Conservation (phyloP, 2,888 invertebrate genomes). For the Lamellibrachia columna region DNA sequence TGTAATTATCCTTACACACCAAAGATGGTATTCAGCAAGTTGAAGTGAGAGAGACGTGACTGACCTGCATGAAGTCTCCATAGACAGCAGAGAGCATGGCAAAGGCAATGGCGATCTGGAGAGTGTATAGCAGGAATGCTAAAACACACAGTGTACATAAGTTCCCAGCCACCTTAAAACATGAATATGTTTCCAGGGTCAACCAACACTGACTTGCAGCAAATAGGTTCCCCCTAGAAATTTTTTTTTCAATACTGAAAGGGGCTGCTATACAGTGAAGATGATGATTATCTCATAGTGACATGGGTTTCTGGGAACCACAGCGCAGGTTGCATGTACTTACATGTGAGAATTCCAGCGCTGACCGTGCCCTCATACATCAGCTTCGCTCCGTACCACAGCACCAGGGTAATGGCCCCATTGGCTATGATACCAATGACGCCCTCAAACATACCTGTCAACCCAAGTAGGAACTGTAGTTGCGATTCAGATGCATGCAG, state of each 20-base stretch:
- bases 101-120: slow-evolving; percentile 63
- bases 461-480: not conserved
- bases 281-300: not conserved
- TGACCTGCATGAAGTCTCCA: slow-evolving; percentile 63
- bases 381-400: slow-evolving; percentile 65
- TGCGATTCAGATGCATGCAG: too few relatives aligned
- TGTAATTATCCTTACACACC: too few relatives aligned
- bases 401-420: slow-evolving; percentile 56
- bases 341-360: slow-evolving; percentile 60
- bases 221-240: too few relatives aligned
- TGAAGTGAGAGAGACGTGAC: not conserved
- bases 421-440: slow-evolving; percentile 54
- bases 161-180: too few relatives aligned
- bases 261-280: slow-evolving; percentile 8
- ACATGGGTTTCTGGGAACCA: not conserved
- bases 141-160: slow-evolving; percentile 35
- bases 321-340: slow-evolving; percentile 35
- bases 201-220: not conserved
- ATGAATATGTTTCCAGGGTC: too few relatives aligned
- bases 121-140: slow-evolving; percentile 63
- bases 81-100: slow-evolving; percentile 60
- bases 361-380: slow-evolving; percentile 57
- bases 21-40: not conserved
- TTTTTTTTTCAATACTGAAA: not conserved
- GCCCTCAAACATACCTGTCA: slow-evolving; percentile 58